A percentile compares a stretch with the other conserved stretches of the same genome.
These are phyloP conservation scores for Thecophora atra DNA, from an alignment of 2,888 invertebrate species.

Conservation along the genomic window DNA sequence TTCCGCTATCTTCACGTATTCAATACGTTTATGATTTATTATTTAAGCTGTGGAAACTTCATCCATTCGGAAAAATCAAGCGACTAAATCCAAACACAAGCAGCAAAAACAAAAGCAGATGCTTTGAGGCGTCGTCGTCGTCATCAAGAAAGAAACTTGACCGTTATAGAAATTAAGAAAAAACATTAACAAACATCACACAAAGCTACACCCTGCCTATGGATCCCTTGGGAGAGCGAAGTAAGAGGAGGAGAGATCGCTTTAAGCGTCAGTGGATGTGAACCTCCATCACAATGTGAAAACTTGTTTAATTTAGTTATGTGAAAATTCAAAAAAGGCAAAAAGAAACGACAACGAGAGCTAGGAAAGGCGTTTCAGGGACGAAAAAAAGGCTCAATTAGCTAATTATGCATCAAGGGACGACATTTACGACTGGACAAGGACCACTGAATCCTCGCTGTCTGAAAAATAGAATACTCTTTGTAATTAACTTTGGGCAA, in stretches of 20 bases:
- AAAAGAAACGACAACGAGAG: background rate
- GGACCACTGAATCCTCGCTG: background rate
- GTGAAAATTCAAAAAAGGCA: slow-evolving; percentile 10
- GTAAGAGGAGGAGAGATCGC: background rate
- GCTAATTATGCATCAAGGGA: slow-evolving; percentile 56
- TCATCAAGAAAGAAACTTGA: background rate
- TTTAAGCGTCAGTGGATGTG: background rate
- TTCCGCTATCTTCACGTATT: background rate
- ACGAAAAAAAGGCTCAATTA: slow-evolving; percentile 49
- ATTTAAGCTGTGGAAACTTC: background rate
- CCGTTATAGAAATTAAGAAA: background rate
- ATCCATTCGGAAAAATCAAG: background rate
- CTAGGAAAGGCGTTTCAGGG: slow-evolving; percentile 21
- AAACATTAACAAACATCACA: background rate
- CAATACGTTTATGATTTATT: slow-evolving; percentile 15
- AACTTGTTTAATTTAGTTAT: slow-evolving; percentile 46
- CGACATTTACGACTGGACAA: background rate
- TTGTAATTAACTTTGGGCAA: slow-evolving; percentile 37
- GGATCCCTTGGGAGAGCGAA: background rate
- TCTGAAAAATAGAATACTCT: slow-evolving; percentile 39
- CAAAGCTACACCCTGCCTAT: slow-evolving; percentile 4
- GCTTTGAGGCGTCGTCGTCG: background rate
- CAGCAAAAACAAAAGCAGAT: background rate
- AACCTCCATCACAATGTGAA: slow-evolving; percentile 42
- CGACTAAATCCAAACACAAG: background rate